A percentile compares a stretch with the other conserved stretches of the same genome.
phyloP scores from a whole-genome alignment of 2,797 vertebrate species.

The Rhinophrynus dorsalis region DNA sequence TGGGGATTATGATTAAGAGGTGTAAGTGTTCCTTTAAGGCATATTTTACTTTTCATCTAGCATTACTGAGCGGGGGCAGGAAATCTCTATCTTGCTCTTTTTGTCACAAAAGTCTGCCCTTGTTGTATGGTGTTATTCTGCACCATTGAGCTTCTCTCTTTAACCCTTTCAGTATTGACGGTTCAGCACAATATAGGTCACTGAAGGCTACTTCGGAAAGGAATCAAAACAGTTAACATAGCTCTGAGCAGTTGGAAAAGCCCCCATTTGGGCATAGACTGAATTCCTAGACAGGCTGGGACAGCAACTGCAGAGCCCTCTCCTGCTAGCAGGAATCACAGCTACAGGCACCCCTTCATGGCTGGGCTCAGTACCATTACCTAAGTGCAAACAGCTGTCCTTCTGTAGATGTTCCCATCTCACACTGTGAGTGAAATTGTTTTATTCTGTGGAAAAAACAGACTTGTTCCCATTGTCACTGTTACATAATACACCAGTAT shows the following conservation, averaged over 20 bases:
- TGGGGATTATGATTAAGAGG: no score
- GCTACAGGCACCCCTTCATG: slow-evolving; percentile 17
- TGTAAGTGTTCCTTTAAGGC: no score
- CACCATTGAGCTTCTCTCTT: no score
- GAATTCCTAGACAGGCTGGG: slow-evolving; percentile 87
- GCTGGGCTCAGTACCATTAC: slow-evolving; percentile 10
- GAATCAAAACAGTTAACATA: slow-evolving; percentile 75
- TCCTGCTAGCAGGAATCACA: slow-evolving; percentile 51
- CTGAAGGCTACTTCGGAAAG: background rate
- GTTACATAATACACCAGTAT: slow-evolving; percentile 1
- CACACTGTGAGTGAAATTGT: slow-evolving; percentile 22
- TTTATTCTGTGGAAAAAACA: slow-evolving; percentile 5
- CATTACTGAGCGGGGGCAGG: no score
- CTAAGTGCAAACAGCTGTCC: slow-evolving; percentile 39
- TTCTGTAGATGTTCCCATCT: slow-evolving; percentile 18
- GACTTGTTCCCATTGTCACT: slow-evolving; percentile 17
- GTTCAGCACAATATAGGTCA: no score
- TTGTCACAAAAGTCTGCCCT: no score
- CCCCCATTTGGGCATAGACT: slow-evolving; percentile 85
- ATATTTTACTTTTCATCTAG: no score
- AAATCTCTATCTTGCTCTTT: no score
- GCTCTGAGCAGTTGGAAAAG: slow-evolving; percentile 96
- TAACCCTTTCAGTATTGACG: no score
- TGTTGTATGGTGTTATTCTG: no score
- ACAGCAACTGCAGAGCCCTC: slow-evolving; percentile 81